These are phyloP conservation scores for Bombus confusus DNA, from an alignment of 1,140 invertebrate species.

Conservation along the genomic window DNA sequence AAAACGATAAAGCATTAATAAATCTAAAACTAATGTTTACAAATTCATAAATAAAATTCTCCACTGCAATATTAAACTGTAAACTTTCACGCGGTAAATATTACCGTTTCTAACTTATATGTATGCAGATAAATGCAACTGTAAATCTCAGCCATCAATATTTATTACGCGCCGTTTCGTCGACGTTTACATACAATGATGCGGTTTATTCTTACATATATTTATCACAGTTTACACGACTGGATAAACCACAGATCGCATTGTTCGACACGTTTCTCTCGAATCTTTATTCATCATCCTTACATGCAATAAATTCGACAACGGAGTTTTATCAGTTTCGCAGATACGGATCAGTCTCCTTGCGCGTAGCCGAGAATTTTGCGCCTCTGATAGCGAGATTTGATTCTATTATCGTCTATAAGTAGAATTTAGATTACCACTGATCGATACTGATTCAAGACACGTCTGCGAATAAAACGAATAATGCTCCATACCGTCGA, in stretches of 20 bases:
- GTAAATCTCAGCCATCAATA: conserved; percentile 14
- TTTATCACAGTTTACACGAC: background rate
- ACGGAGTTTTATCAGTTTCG: background rate
- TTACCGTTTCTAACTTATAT: background rate
- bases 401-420: too few relatives aligned
- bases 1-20: too few relatives aligned
- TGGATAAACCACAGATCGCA: background rate
- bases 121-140: background rate
- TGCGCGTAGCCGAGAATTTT: background rate
- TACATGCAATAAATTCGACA: background rate
- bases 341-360: background rate
- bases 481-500: too few relatives aligned
- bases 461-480: too few relatives aligned
- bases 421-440: too few relatives aligned
- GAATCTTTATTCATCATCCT: background rate
- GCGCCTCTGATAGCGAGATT: too few relatives aligned
- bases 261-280: background rate
- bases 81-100: background rate
- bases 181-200: conserved; percentile 28
- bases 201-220: background rate
- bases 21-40: background rate
- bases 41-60: background rate
- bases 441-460: too few relatives aligned
- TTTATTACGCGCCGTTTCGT: conserved; percentile 4
- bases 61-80: background rate